Evolutionary conservation across 2,797 vertebrate genomes (phyloP).

Genomic region (Tolypeutes matacus): DNA sequence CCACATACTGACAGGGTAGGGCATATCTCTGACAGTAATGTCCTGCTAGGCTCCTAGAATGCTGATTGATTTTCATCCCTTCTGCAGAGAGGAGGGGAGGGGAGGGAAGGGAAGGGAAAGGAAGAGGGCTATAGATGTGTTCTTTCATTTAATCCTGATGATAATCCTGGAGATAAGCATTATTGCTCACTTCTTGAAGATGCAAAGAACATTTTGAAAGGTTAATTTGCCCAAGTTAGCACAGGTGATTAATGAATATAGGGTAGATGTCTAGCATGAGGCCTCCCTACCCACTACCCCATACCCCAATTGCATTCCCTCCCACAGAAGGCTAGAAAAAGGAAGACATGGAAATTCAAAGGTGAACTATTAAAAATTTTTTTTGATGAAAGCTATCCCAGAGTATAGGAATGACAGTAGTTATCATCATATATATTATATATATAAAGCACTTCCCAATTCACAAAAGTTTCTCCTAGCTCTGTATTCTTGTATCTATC

Average conservation of each 20-base stretch:
- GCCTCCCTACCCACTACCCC: neutral
- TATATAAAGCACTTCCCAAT: neutral
- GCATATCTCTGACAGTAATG: conserved; percentile 37
- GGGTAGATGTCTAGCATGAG: neutral
- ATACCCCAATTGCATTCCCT: neutral
- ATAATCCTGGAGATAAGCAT: neutral
- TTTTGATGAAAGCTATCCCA: neutral
- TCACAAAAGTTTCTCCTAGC: neutral
- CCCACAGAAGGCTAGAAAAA: neutral
- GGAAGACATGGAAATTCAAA: neutral
- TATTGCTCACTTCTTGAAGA: neutral
- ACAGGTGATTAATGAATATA: neutral
- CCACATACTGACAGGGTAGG: conserved; percentile 64
- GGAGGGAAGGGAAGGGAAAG: neutral
- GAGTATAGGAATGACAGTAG: neutral
- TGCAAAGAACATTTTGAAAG: neutral
- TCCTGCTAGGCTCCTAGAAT: conserved; percentile 24
- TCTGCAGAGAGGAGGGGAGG: neutral
- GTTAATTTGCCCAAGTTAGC: conserved; percentile 9
- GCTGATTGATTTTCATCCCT: conserved; percentile 63
- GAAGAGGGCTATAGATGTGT: neutral
- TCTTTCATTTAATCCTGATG: conserved; percentile 26
- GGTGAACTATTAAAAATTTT: neutral
- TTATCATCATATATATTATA: neutral
- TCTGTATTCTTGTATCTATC: neutral